Evolutionary conservation across 2,113 vertebrate genomes (phyloP), one percentile per base, ranked within the genome.

Genomic region (Semicossyphus pulcher): DNA sequence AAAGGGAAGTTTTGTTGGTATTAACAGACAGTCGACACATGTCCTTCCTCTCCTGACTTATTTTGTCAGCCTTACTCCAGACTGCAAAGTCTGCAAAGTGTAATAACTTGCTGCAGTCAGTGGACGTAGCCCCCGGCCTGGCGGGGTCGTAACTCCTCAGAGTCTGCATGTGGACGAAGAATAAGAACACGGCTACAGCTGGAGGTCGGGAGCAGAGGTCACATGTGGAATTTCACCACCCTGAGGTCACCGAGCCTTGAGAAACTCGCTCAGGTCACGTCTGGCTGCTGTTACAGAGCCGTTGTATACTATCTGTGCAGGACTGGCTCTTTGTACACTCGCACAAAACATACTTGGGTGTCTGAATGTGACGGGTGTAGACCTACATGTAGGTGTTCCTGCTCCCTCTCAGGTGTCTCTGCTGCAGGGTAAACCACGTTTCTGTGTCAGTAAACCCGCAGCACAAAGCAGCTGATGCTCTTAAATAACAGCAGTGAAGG

Each of bases 391-490:
- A 41, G 44, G n/a, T 29, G 51, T 41, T 39, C 54, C 49, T 10
- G 21, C n/a, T 62, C 66, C 64, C 54, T 76, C 86, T 84, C 73
- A 80, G 78, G 78, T 86, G 67, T 67, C n/a, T 26, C 31, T 23
- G 42, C 78, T 79, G 58, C 70, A 62, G 64, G 47, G 21, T 11
- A 21, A 65, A n/a, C 29, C 12, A 3, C 11, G 1, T 63, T 69
- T 64, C 65, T 62, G 32, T 69, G 77, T 69, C 78, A 49, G 63
- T 76, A 48, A 81, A 80, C 31, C 72, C n/a, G 49, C 64, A 4
- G 41, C 31, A 28, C 36, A 31, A 42, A 78, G 67, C 80, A 88
- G 80, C 80, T 73, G 77, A 85, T 77, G 59, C 72, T 84, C 66
- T 16, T 87, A 85, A 87, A 87, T 80, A 68, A 57, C 34, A 45